Percentiles rank a stretch among this genome's conserved stretches.
phyloP scores from a whole-genome alignment of 1,140 invertebrate genomes.

The Pachypeltis micranthus region DNA sequence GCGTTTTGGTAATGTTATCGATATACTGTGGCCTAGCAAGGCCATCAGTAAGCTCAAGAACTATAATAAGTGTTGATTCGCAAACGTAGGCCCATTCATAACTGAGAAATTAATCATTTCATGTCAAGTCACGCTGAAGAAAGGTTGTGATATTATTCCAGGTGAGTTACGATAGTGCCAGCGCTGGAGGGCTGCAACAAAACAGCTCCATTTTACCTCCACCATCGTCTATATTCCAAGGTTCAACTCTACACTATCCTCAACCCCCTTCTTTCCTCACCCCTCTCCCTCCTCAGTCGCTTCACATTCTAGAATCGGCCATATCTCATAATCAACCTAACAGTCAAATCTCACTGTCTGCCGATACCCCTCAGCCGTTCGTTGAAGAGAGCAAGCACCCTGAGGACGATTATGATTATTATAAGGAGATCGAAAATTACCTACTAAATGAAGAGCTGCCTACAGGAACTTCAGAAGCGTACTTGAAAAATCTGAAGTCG shows the following conservation, averaged over 20 bases:
- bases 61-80: too few relatives aligned
- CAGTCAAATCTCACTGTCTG: not conserved
- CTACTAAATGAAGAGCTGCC: constrained; percentile 17
- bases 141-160: too few relatives aligned
- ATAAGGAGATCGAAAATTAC: constrained; percentile 24
- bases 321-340: not conserved
- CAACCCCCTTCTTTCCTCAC: not conserved
- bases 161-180: constrained; percentile 4
- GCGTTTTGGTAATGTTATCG: too few relatives aligned
- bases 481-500: constrained; percentile 22
- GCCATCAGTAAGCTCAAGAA: too few relatives aligned
- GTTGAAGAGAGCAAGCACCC: constrained; percentile 7
- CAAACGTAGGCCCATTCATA: too few relatives aligned
- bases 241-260: constrained; percentile 10
- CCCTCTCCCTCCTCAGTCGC: not conserved
- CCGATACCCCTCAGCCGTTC: not conserved
- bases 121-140: not conserved
- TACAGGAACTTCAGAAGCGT: constrained; percentile 21
- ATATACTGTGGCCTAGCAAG: too few relatives aligned
- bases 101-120: not conserved
- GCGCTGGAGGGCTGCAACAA: not conserved
- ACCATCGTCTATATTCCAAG: not conserved
- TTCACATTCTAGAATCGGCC: not conserved
- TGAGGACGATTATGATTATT: constrained; percentile 22
- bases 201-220: not conserved